Evolutionary conservation across 2,888 invertebrate genomes (phyloP), one percentile per base, ranked within the genome.

Genomic region (Liodrosophila aerea): DNA sequence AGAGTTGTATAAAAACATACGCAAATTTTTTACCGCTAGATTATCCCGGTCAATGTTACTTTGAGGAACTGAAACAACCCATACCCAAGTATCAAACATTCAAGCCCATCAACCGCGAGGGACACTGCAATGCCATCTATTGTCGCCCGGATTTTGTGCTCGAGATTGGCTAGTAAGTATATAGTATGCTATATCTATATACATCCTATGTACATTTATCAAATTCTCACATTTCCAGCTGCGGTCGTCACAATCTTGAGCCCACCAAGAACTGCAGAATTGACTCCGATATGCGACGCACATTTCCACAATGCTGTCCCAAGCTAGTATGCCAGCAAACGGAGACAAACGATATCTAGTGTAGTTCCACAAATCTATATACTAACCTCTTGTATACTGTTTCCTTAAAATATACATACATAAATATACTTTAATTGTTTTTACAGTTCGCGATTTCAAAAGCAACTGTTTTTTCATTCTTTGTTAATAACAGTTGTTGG

Each of bases 1-100:
- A 33, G 9, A 7, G 7, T 7, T 0, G 7, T 4, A 7, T n/a
- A 18, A n/a, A n/a, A n/a, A n/a, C n/a, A n/a, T n/a, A n/a, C n/a
- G n/a, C n/a, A n/a, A n/a, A n/a, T n/a, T n/a, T n/a, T 16, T 39
- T 5, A 2, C 11, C 5, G 11, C 22, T 1, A 87, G 87, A 87
- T 44, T 80, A 76, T 72, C 88, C 87, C 0, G 86, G 87, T 7
- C 86, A 88, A 43, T 88, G 87, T 37, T 88, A 88, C 51, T 87
- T 82, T 53, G 85, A 87, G 53, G 87, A 88, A 13, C 60, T 88
- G 4, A 72, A 85, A 12, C 88, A 88, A 50, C 57, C 86, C 7
- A 88, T 88, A 68, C 86, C 88, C 31, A 85, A 76, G 34, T 71
- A 80, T 44, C 87, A 88, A 44, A 83, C 87, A 0, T 87, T 82